Percentiles rank a stretch among this genome's conserved stretches.
Conservation (phyloP, 2,113 vertebrate species). For the Charina bottae region DNA sequence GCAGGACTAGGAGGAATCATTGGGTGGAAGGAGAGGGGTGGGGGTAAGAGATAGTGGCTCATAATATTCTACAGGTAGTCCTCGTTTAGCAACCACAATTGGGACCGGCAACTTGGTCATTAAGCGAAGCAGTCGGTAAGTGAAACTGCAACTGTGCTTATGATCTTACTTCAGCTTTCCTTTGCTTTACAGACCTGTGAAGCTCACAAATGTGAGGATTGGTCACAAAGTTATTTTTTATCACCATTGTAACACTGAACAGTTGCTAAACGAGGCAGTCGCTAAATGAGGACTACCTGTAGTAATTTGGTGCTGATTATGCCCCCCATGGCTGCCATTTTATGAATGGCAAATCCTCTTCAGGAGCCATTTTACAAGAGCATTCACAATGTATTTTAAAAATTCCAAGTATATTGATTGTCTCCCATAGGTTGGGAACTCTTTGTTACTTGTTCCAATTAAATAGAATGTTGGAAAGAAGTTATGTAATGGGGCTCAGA, state of each 20-base stretch:
- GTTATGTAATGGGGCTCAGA: not conserved
- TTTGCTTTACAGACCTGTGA: too few relatives aligned
- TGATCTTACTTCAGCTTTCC: not conserved
- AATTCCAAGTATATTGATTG: not conserved
- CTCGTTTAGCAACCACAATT: not conserved
- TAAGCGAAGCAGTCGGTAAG: not conserved
- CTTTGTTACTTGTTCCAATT: not conserved
- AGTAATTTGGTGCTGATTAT: not conserved
- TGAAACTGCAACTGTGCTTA: not conserved
- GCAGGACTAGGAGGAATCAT: not conserved
- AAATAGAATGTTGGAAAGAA: not conserved
- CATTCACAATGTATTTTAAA: not conserved
- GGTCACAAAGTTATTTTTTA: too few relatives aligned
- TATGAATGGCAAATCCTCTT: not conserved
- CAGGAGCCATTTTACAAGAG: not conserved
- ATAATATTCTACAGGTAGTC: not conserved
- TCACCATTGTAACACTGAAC: too few relatives aligned
- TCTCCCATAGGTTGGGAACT: not conserved
- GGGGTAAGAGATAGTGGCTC: not conserved
- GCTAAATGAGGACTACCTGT: not conserved
- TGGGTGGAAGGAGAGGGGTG: not conserved
- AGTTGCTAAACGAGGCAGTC: too few relatives aligned
- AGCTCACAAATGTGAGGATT: too few relatives aligned
- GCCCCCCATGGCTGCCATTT: not conserved
- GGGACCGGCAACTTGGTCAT: not conserved